A percentile compares a stretch with the other conserved stretches of the same genome.
These are phyloP conservation scores for Stylophora pistillata DNA, from an alignment of 64 coral and sea anemone genomes.

Conservation along the genomic window DNA sequence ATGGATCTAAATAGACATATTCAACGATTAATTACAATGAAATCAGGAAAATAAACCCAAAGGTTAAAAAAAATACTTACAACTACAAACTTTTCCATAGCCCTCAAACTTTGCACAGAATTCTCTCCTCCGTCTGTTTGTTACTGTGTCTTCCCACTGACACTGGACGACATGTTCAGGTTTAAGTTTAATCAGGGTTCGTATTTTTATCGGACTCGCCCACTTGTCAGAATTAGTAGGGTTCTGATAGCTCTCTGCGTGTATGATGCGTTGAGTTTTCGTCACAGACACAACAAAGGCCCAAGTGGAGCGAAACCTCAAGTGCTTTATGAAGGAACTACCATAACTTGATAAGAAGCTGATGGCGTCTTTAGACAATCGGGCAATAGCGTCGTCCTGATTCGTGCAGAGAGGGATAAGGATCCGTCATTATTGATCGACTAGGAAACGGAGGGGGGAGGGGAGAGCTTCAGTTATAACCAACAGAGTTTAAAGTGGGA, in stretches of 20 bases:
- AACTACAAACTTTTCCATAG: constrained; percentile 76
- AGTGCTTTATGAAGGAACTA: constrained; percentile 58
- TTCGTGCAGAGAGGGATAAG: no score
- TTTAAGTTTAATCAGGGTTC: constrained; percentile 13
- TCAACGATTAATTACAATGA: neutral
- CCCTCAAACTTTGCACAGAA: constrained; percentile 87
- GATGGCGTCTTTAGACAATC: constrained; percentile 22
- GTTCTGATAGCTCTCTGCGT: constrained; percentile 76
- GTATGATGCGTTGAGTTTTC: constrained; percentile 16
- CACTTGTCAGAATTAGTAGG: neutral
- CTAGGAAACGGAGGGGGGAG: no score
- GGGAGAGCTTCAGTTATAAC: no score
- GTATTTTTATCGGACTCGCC: constrained; percentile 37
- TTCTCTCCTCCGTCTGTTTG: constrained; percentile 60
- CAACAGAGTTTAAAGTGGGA: no score
- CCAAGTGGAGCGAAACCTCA: constrained; percentile 81
- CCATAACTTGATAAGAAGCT: constrained; percentile 22
- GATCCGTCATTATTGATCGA: no score
- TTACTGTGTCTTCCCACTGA: constrained; percentile 59
- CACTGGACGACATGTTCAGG: constrained; percentile 43
- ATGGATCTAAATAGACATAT: neutral
- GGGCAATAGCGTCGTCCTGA: constrained; percentile 68
- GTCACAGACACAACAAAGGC: constrained; percentile 75
- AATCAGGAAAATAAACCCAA: neutral
- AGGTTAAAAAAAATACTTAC: constrained; percentile 42